These are phyloP conservation scores for Oceanodroma tethys DNA, from an alignment of 2,113 vertebrate species.

Conservation along the genomic window DNA sequence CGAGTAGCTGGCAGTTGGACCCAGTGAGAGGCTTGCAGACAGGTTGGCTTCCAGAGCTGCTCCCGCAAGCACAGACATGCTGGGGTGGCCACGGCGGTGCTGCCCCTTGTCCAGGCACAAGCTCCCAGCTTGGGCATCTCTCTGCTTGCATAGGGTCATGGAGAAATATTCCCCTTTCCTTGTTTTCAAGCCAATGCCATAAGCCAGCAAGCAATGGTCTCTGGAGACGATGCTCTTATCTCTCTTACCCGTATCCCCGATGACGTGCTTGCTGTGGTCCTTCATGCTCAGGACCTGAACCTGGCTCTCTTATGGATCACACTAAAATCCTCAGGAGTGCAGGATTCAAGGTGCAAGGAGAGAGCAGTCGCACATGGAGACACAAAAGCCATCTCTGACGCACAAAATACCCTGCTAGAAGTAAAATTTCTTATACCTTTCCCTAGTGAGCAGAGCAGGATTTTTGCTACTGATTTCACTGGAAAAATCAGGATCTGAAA, in stretches of 20 bases:
- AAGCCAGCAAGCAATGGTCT: background rate
- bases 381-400: background rate
- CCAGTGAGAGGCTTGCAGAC: background rate
- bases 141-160: background rate
- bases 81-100: background rate
- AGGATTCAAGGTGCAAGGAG: background rate
- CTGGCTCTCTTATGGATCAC: background rate
- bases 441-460: background rate
- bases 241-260: background rate
- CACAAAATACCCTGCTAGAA: background rate
- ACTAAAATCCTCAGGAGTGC: background rate
- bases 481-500: background rate
- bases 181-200: background rate
- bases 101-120: background rate
- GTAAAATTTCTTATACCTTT: background rate
- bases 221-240: background rate
- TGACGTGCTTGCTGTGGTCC: background rate
- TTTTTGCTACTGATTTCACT: conserved; percentile 8
- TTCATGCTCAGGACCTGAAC: background rate
- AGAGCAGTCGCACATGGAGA: background rate
- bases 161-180: background rate
- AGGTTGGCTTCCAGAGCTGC: background rate
- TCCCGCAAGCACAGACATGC: rapidly evolving
- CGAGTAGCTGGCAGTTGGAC: background rate
- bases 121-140: background rate